A percentile compares a stretch with the other conserved stretches of the same genome.
Evolutionary conservation across 2,113 vertebrate genomes (phyloP).

Genomic region (Heliornis fulica): DNA sequence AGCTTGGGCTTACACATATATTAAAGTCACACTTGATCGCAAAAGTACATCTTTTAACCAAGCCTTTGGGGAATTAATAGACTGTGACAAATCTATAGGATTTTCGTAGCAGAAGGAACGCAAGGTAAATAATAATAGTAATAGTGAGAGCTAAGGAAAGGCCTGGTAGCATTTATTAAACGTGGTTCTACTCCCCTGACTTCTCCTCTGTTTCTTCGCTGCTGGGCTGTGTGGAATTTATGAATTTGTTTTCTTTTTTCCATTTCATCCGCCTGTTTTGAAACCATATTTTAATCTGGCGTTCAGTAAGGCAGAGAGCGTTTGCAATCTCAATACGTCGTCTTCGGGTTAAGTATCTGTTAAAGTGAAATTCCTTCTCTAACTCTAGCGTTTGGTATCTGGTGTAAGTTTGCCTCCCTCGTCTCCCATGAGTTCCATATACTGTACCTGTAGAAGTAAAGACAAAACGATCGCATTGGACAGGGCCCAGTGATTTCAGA

Average conservation of each 20-base stretch:
- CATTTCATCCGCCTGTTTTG: conserved; percentile 88
- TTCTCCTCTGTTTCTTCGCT: conserved; percentile 82
- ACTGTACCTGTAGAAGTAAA: conserved; percentile 79
- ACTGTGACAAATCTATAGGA: conserved; percentile 40
- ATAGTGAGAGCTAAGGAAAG: conserved; percentile 51
- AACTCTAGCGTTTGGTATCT: conserved; percentile 86
- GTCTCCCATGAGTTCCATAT: conserved; percentile 82
- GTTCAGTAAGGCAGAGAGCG: conserved; percentile 84
- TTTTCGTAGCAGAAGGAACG: conserved; percentile 47
- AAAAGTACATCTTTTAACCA: conserved; percentile 64
- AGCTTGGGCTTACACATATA: conserved; percentile 11
- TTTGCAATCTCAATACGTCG: conserved; percentile 87
- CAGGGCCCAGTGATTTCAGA: conserved; percentile 51
- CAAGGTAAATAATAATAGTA: conserved; percentile 53
- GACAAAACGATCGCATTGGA: conserved; percentile 59
- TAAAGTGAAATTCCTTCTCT: conserved; percentile 87
- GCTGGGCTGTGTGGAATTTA: conserved; percentile 80
- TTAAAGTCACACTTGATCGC: conserved; percentile 57
- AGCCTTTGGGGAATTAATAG: conserved; percentile 59
- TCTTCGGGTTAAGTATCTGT: conserved; percentile 85
- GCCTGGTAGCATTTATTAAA: conserved; percentile 62
- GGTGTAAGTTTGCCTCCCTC: conserved; percentile 85
- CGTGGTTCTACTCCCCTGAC: conserved; percentile 75
- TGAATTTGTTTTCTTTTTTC: conserved; percentile 87
- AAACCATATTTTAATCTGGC: conserved; percentile 90